Evolutionary conservation across 2,797 vertebrate genomes (phyloP), one percentile per base, ranked within the genome.

Genomic region (Holocentrus rufus): DNA sequence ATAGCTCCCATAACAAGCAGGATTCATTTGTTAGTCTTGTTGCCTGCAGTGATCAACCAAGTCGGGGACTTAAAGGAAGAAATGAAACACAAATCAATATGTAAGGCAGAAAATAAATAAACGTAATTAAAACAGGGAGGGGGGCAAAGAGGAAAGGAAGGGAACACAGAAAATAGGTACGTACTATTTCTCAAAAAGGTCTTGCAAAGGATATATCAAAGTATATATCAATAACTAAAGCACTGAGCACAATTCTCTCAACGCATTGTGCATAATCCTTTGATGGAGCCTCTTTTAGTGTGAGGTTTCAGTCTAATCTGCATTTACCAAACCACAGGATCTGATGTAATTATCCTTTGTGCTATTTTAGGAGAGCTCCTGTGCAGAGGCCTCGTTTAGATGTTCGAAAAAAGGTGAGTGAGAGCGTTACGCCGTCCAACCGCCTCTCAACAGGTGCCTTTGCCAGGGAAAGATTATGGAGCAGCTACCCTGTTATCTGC

Each of bases 11-110:
- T 74, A 75, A 72, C n/a, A 63, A 72, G 53, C 76, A 68, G 79
- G 85, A 89, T 92, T 90, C 85, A 91, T 93, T 87, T 90, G 85
- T 90, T 91, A 79, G 80, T 80, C 79, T 69, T 70, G 69, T 74
- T 72, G 81, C 81, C 82, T 80, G 69, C 62, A 59, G 69, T 76
- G 79, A 90, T 92, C 75, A 85, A 77, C 90, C 85, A 85, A 82
- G 84, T 78, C 42, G 55, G 56, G 69, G 80, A 72, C 84, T 47
- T 23, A 31, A 76, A 74, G 74, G 69, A 75, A 84, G 81, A 72
- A 42, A 72, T 83, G 77, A 88, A 91, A 90, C 77, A 83, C 78
- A 90, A 91, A 92, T 91, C 81, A 49, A 93, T 91, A 77, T 70
- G 76, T 82, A 79, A 81, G 83, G 81, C 59, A 56, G 72, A 81